phyloP scores from a whole-genome alignment of 2,113 vertebrate species.

The Notarius lentiginosus region DNA sequence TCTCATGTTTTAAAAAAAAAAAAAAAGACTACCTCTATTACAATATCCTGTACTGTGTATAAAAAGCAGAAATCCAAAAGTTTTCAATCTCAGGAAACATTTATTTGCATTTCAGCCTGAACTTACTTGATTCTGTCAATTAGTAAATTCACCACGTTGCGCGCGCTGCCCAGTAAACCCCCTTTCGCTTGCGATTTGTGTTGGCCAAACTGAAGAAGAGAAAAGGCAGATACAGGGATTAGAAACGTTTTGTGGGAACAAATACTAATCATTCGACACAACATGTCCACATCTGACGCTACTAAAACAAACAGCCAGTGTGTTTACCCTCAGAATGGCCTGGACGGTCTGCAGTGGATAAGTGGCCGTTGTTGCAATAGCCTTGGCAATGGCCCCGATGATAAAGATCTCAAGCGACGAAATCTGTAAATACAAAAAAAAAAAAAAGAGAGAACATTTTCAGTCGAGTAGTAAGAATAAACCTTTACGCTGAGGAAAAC shows the following conservation, averaged over 20 bases:
- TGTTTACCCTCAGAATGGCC: constrained; percentile 75
- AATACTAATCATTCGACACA: neutral
- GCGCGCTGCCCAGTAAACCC: constrained; percentile 66
- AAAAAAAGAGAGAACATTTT: neutral
- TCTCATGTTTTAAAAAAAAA: neutral
- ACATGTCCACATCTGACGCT: neutral
- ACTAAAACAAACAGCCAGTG: neutral
- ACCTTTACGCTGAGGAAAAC: neutral
- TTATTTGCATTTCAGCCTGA: constrained; percentile 11
- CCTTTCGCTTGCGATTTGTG: constrained; percentile 69
- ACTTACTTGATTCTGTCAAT: constrained; percentile 75
- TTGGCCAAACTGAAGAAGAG: constrained; percentile 73
- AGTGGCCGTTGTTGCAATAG: constrained; percentile 73
- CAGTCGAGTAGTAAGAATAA: neutral
- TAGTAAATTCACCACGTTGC: constrained; percentile 66
- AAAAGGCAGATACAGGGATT: neutral
- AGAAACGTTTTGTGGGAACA: neutral
- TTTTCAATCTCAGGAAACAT: neutral
- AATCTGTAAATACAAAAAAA: constrained; percentile 61
- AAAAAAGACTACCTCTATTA: neutral
- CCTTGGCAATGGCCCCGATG: constrained; percentile 78
- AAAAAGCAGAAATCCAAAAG: neutral
- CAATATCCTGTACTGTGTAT: neutral
- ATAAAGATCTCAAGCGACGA: constrained; percentile 76
- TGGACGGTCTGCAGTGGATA: constrained; percentile 80